Evolutionary conservation across 2,888 invertebrate genomes (phyloP).

Genomic region (Meloe dianella): DNA sequence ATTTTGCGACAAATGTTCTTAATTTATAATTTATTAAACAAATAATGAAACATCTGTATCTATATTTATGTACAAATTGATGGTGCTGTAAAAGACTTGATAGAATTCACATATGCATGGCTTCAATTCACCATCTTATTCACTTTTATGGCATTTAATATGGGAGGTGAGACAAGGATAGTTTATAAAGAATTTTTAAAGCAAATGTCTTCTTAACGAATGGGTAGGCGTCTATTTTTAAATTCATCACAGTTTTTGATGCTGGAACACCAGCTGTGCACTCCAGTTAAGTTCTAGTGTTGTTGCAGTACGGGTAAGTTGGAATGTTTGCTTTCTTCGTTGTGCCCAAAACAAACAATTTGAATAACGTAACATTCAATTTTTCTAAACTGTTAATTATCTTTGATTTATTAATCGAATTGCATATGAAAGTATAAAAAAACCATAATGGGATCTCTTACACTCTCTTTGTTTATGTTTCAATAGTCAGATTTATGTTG

Average conservation of each 20-base stretch:
- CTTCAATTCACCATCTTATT: not conserved
- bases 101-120: not conserved
- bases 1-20: not conserved
- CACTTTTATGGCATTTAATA: not conserved
- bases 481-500: not conserved
- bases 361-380: not conserved
- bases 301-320: constrained; percentile 1
- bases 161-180: not conserved
- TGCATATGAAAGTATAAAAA: not conserved
- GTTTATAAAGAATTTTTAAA: not conserved
- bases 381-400: not conserved
- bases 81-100: not conserved
- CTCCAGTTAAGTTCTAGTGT: constrained; percentile 16
- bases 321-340: not conserved
- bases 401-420: too few relatives aligned
- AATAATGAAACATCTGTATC: not conserved
- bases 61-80: not conserved
- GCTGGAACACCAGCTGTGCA: constrained; percentile 15
- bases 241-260: constrained; percentile 4
- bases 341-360: not conserved
- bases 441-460: not conserved
- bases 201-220: constrained; percentile 23
- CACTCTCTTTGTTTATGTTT: not conserved
- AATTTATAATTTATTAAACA: constrained; percentile 1
- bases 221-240: constrained; percentile 24